Percentiles rank a stretch among this genome's conserved stretches.
phyloP scores from a whole-genome alignment of 2,888 invertebrate genomes.

The Lymantria dispar region DNA sequence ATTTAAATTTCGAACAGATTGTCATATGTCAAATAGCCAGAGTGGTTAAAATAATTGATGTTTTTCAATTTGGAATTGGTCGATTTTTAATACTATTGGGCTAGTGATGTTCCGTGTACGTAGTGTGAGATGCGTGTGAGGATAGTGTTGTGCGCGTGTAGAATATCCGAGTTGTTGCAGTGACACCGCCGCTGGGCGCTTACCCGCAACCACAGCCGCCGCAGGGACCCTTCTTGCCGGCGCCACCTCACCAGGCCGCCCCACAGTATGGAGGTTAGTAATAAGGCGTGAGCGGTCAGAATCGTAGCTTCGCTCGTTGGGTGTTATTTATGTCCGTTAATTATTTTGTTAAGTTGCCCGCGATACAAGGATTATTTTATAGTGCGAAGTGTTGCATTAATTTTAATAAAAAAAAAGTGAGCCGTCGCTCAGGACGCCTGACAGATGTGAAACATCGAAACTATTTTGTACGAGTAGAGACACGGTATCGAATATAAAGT shows the following conservation, averaged over 20 bases:
- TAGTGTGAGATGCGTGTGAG: conserved; percentile 15
- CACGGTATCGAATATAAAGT: no score
- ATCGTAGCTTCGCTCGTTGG: no score
- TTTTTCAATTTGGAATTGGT: neutral
- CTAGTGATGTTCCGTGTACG: conserved; percentile 17
- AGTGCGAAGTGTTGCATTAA: no score
- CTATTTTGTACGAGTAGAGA: no score
- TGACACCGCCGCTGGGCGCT: conserved; percentile 79
- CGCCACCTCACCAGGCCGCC: conserved; percentile 84
- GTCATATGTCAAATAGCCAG: neutral
- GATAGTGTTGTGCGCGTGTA: conserved; percentile 18
- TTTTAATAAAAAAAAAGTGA: no score
- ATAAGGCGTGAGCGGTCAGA: neutral
- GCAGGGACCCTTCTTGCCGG: conserved; percentile 84
- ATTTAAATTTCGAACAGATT: neutral
- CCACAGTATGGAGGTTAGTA: conserved; percentile 73
- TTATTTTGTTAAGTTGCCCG: no score
- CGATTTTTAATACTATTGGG: neutral
- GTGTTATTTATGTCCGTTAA: no score
- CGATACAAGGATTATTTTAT: no score
- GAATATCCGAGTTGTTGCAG: conserved; percentile 67
- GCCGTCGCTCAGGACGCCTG: no score
- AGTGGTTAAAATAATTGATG: neutral
- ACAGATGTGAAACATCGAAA: no score
- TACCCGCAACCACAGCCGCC: conserved; percentile 83